These are phyloP conservation scores for Caenorhabditis tropicalis DNA, from an alignment of 1,140 invertebrate genomes.

Conservation along the genomic window DNA sequence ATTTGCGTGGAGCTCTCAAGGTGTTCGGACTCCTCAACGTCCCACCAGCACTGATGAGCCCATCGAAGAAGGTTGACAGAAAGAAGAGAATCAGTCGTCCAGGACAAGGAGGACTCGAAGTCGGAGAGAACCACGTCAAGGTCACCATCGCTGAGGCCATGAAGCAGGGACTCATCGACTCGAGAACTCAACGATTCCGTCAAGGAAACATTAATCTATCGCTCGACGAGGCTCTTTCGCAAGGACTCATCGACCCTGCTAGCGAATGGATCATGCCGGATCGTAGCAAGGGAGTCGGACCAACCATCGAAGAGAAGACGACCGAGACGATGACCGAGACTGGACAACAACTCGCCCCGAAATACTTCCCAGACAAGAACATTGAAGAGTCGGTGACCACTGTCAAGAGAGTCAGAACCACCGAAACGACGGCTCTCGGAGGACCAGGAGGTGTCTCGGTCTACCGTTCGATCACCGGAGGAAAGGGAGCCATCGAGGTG, in stretches of 20 bases:
- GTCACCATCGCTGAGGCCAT: slow-evolving; percentile 82
- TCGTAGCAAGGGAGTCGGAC: slow-evolving; percentile 70
- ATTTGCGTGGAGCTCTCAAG: slow-evolving; percentile 83
- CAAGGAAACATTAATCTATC: slow-evolving; percentile 80
- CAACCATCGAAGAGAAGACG: slow-evolving; percentile 76
- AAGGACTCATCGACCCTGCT: slow-evolving; percentile 73
- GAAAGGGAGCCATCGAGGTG: slow-evolving; percentile 70
- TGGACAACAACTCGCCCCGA: slow-evolving; percentile 73
- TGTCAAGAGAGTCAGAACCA: slow-evolving; percentile 69
- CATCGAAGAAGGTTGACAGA: slow-evolving; percentile 79
- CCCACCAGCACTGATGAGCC: slow-evolving; percentile 66
- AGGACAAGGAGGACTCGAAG: slow-evolving; percentile 73
- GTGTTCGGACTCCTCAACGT: slow-evolving; percentile 69
- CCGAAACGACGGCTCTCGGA: slow-evolving; percentile 70
- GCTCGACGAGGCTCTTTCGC: slow-evolving; percentile 81
- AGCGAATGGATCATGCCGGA: slow-evolving; percentile 71
- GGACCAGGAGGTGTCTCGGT: slow-evolving; percentile 70
- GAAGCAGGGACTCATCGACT: slow-evolving; percentile 82
- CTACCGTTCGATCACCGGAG: slow-evolving; percentile 71
- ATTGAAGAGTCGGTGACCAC: slow-evolving; percentile 68
- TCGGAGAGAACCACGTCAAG: slow-evolving; percentile 72
- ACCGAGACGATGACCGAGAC: slow-evolving; percentile 78
- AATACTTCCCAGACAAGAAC: slow-evolving; percentile 67
- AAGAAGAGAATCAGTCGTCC: slow-evolving; percentile 79
- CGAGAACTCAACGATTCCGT: slow-evolving; percentile 80